Evolutionary conservation across 2,797 vertebrate genomes (phyloP).

Genomic region (Melanotaenia nigrans): DNA sequence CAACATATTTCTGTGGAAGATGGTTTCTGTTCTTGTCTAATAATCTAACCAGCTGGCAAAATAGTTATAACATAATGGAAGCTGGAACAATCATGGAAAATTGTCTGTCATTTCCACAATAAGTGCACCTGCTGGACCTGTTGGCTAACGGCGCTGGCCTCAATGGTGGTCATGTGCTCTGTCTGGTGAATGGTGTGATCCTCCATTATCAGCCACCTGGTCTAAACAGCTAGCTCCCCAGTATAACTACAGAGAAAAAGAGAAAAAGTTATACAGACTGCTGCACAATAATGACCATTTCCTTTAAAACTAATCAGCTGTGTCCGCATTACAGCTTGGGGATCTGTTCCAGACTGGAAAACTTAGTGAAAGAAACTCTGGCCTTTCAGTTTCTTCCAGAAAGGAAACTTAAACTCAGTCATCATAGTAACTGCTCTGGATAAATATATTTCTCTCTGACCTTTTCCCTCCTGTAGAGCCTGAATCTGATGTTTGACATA

Average conservation of each 20-base stretch:
- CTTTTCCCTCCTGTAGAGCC: not conserved
- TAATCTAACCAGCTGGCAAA: not conserved
- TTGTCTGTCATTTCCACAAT: not conserved
- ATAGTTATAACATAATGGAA: not conserved
- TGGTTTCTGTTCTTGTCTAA: not conserved
- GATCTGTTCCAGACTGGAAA: not conserved
- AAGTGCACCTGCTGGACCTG: constrained; percentile 89
- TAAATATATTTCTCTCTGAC: not conserved
- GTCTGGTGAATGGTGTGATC: constrained; percentile 91
- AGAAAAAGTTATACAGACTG: not conserved
- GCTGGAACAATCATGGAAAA: not conserved
- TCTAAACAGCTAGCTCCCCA: constrained; percentile 52
- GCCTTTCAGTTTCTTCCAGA: not conserved
- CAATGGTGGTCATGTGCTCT: constrained; percentile 97
- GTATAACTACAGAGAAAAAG: constrained; percentile 36
- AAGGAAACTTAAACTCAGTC: not conserved
- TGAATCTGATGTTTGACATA: not conserved
- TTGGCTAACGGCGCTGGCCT: constrained; percentile 93
- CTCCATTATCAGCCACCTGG: constrained; percentile 85
- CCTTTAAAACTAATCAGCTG: not conserved
- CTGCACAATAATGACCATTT: not conserved
- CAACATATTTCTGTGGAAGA: not conserved
- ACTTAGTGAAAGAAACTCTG: not conserved
- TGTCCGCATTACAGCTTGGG: not conserved
- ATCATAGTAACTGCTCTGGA: not conserved